Evolutionary conservation across 1,140 invertebrate genomes (phyloP).

Genomic region (Alviniconcha marisindica): DNA sequence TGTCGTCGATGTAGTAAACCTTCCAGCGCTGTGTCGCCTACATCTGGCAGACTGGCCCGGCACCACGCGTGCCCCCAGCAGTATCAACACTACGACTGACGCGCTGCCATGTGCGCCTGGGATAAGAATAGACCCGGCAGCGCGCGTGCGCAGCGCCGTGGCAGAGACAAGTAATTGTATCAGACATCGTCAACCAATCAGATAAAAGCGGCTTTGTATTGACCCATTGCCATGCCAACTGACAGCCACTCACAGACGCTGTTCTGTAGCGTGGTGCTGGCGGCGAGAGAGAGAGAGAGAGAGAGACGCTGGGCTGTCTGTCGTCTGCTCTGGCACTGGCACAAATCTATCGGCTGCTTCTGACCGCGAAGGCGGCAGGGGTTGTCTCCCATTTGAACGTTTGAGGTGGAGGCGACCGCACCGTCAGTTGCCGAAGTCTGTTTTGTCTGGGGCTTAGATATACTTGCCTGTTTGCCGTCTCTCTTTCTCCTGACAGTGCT

Average conservation of each 20-base stretch:
- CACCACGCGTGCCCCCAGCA: neutral
- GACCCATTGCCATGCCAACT: slow-evolving; percentile 42
- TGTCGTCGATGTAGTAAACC: slow-evolving; percentile 8
- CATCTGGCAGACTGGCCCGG: too few species aligned
- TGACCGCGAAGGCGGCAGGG: neutral
- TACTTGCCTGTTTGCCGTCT: too few species aligned
- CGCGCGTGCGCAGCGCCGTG: slow-evolving; percentile 27
- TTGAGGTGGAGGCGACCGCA: too few species aligned
- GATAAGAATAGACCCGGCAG: slow-evolving; percentile 23
- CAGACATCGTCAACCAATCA: slow-evolving; percentile 36
- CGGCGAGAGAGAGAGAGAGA: too few species aligned
- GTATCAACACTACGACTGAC: neutral
- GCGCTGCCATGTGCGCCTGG: slow-evolving; percentile 23
- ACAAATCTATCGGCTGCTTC: neutral
- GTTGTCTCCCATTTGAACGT: slow-evolving; percentile 21
- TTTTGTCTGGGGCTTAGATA: too few species aligned
- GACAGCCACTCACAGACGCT: slow-evolving; percentile 3
- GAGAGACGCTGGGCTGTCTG: neutral
- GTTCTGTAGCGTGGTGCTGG: too few species aligned
- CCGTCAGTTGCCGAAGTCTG: too few species aligned
- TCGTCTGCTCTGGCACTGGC: neutral
- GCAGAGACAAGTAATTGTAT: slow-evolving; percentile 36
- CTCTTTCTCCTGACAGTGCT: too few species aligned
- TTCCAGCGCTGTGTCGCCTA: neutral
- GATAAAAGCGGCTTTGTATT: slow-evolving; percentile 40